These are phyloP conservation scores for Diorhabda sublineata DNA, from an alignment of 1,140 invertebrate species.

Conservation along the genomic window DNA sequence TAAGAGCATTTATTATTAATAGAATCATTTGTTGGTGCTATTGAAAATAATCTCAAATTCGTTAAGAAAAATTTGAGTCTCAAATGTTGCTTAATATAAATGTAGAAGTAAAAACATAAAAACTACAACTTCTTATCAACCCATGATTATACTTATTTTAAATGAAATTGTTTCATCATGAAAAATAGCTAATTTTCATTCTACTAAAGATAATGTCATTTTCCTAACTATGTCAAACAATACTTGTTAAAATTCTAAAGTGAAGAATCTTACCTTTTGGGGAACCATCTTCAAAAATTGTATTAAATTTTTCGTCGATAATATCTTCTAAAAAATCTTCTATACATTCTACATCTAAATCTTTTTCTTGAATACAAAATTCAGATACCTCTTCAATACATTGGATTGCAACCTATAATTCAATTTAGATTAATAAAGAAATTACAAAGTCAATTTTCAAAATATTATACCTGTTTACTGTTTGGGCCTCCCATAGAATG, in stretches of 20 bases:
- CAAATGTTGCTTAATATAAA: no score
- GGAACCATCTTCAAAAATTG: conserved; percentile 60
- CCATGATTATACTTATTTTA: no score
- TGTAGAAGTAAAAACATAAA: no score
- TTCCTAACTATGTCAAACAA: no score
- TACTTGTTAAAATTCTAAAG: neutral
- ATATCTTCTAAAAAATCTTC: conserved; percentile 59
- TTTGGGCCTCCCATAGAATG: conserved; percentile 62
- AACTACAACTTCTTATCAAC: no score
- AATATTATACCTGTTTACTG: conserved; percentile 53
- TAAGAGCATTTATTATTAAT: no score
- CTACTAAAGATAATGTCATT: no score
- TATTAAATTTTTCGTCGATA: conserved; percentile 63
- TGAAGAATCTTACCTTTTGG: conserved; percentile 44
- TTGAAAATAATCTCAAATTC: no score
- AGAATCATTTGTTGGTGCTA: no score
- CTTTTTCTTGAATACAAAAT: conserved; percentile 55
- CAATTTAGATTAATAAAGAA: neutral
- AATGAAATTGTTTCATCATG: no score
- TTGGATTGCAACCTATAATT: conserved; percentile 53
- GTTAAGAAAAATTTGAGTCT: no score
- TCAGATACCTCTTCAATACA: conserved; percentile 57
- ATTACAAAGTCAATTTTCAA: neutral
- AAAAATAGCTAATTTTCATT: no score
- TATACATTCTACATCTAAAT: conserved; percentile 54